Base-by-base conservation (phyloP, 2,888 invertebrate species). In the Pyrgus malvae region DNA sequence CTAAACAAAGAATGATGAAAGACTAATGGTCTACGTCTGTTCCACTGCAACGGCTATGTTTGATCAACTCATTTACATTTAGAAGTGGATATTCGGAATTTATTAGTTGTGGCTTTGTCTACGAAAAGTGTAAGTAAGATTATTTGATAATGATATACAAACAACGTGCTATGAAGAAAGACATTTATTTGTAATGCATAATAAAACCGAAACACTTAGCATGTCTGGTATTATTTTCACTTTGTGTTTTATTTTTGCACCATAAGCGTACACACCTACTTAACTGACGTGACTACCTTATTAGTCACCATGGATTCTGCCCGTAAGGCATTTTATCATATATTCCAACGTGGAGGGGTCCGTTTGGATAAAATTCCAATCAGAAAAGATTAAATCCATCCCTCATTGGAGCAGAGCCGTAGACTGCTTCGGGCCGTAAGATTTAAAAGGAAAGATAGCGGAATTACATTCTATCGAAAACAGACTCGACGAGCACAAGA, bases 1-100 rank as follows among this genome's bases (percentile, higher is more conserved):
- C 70, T 72, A 84, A 87, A 87, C 87, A 88, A 88, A 87, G 83
- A 83, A 83, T 79, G 77, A 79, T 81, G 80, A 80, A 85, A 86
- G 78, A 84, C 77, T 83, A 83, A 85, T 84, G 83, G 80, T 74
- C 63, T 71, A 82, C 71, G 84, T 82, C 81, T 76, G 79, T 78
- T 81, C 78, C 73, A 75, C 80, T 76, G 79, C 77, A 77, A 76
- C 78, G 78, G 76, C 78, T 62, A 79, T 86, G 80, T 85, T 84
- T 86, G 84, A 84, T 83, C 80, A 74, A 80, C 72, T 80, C 81
- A 87, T 88, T 87, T 83, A 78, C 78, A 85, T 81, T 73, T 66
- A 57, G 42, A 59, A 55, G 57, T 57, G 63, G 63, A 63, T 63
- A 62, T 67, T 68, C 61, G 60, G 58, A 66, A 72, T 74, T 76